A percentile compares a stretch with the other conserved stretches of the same genome.
phyloP scores from a whole-genome alignment of 2,113 vertebrate genomes.

The Bothrops jararaca region DNA sequence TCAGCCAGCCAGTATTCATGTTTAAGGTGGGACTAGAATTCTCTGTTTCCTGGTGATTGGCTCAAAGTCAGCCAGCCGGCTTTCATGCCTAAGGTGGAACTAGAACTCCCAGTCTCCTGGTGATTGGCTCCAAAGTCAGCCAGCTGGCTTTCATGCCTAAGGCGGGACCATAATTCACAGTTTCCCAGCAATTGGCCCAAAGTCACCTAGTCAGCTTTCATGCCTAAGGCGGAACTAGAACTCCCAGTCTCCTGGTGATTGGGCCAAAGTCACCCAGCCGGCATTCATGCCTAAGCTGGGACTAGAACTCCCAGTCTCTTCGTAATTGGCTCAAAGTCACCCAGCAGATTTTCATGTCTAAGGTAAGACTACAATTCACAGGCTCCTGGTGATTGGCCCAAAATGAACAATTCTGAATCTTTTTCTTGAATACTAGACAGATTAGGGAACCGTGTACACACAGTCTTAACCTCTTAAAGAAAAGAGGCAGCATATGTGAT shows the following conservation, averaged over 20 bases:
- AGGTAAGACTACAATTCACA: neutral
- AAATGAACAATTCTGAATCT: neutral
- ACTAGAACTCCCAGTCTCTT: neutral
- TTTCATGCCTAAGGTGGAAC: neutral
- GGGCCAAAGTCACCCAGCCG: too few relatives aligned
- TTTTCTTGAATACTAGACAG: neutral
- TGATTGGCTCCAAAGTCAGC: too few relatives aligned
- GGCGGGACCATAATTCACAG: too few relatives aligned
- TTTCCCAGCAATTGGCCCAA: too few relatives aligned
- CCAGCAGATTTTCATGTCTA: neutral
- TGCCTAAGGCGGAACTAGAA: too few relatives aligned
- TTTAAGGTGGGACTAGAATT: neutral
- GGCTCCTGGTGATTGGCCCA: neutral
- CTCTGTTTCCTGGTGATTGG: neutral
- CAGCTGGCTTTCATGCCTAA: too few relatives aligned
- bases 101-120: too few relatives aligned
- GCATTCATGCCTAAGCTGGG: neutral
- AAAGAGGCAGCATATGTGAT: neutral
- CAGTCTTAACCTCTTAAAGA: neutral
- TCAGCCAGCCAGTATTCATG: neutral
- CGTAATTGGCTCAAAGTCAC: neutral
- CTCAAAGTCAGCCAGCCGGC: accelerated
- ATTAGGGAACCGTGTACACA: neutral
- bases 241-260: too few relatives aligned
- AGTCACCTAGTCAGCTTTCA: too few relatives aligned